phyloP scores from a whole-genome alignment of 2,113 vertebrate genomes.

The Origma solitaria region DNA sequence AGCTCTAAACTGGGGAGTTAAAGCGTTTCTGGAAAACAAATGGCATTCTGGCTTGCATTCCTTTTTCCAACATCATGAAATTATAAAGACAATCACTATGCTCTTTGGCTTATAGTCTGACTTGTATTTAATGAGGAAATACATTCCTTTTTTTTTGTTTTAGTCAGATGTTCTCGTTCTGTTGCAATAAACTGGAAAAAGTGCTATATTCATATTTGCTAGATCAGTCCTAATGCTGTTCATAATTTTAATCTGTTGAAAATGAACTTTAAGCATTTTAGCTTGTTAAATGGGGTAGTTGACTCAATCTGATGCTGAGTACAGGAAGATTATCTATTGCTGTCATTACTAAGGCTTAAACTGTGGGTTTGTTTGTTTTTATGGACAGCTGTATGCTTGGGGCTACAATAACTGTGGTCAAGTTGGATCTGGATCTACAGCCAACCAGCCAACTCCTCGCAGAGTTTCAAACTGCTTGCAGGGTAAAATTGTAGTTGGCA shows the following conservation, averaged over 20 bases:
- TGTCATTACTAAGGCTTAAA: background rate
- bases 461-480: slow-evolving; percentile 87
- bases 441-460: slow-evolving; percentile 91
- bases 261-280: background rate
- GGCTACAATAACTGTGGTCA: slow-evolving; percentile 98
- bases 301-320: background rate
- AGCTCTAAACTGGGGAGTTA: background rate
- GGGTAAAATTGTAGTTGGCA: slow-evolving; percentile 82
- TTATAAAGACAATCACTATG: background rate
- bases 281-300: background rate
- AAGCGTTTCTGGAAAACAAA: background rate
- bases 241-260: background rate
- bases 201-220: background rate
- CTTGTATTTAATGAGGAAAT: background rate
- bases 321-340: background rate
- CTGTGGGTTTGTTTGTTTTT: background rate
- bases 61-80: background rate
- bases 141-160: background rate
- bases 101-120: background rate
- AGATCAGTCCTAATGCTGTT: background rate
- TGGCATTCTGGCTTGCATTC: background rate
- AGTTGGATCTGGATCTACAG: slow-evolving; percentile 93
- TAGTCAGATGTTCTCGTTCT: background rate
- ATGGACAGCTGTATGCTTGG: slow-evolving; percentile 88
- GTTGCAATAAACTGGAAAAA: background rate